Conservation (phyloP, 2,888 invertebrate genomes). For the Selenia dentaria region DNA sequence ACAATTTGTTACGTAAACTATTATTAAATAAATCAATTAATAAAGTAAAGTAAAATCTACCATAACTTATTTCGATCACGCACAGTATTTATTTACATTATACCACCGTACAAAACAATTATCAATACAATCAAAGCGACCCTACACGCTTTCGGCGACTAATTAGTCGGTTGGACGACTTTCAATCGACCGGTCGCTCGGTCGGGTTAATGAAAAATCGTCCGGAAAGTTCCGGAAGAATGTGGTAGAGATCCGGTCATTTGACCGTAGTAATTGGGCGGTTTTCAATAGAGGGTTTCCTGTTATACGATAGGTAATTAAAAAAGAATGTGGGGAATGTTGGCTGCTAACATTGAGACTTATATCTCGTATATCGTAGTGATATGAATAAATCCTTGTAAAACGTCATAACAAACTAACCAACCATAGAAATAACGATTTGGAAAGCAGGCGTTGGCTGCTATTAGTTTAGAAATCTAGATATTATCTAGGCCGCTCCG, state of each 20-base stretch:
- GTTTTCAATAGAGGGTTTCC: constrained; percentile 22
- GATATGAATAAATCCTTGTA: too few species aligned
- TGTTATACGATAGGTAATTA: constrained; percentile 7
- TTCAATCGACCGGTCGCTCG: constrained; percentile 61
- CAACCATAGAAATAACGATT: too few species aligned
- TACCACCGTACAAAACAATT: constrained; percentile 59
- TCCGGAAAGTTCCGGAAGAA: constrained; percentile 56
- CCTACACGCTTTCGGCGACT: constrained; percentile 65
- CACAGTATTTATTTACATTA: constrained; percentile 1
- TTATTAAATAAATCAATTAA: too few species aligned
- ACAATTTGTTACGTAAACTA: too few species aligned
- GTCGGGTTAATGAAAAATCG: constrained; percentile 77
- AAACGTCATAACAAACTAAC: too few species aligned
- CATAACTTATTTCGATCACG: too few species aligned
- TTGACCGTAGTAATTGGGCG: constrained; percentile 62
- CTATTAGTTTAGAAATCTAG: too few species aligned
- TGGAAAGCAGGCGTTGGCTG: too few species aligned
- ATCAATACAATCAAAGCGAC: constrained; percentile 64
- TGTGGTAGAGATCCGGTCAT: constrained; percentile 43
- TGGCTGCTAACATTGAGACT: too few species aligned
- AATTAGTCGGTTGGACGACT: constrained; percentile 72
- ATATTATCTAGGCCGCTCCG: too few species aligned
- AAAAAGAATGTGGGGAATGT: neutral
- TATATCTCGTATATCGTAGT: too few species aligned
- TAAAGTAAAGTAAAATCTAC: too few species aligned